A percentile compares a stretch with the other conserved stretches of the same genome.
Conservation (phyloP, 2,113 vertebrate genomes). For the Circaetus gallicus region DNA sequence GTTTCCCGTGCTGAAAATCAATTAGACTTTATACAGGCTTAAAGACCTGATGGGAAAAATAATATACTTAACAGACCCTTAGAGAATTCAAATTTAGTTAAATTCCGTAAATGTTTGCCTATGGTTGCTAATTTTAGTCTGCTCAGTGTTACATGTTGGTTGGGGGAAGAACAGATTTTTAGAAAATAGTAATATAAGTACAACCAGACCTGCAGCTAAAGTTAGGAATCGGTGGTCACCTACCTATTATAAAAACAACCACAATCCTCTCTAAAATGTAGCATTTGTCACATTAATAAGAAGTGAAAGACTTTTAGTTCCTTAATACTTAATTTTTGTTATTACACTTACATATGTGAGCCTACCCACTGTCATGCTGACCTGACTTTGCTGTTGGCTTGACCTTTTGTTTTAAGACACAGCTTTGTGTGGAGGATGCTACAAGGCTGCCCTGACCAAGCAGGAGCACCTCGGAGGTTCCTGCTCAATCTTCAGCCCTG, state of each 20-base stretch:
- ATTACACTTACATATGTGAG: accelerated
- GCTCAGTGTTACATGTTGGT: background rate
- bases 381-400: accelerated
- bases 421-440: background rate
- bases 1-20: constrained; percentile 5
- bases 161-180: background rate
- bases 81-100: constrained; percentile 44
- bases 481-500: no score
- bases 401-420: background rate
- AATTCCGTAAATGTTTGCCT: constrained; percentile 6
- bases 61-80: background rate
- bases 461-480: background rate
- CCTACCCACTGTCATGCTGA: background rate
- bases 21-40: background rate
- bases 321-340: background rate
- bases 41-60: background rate
- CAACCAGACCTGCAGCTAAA: background rate
- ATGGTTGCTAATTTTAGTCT: background rate
- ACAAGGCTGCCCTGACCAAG: background rate
- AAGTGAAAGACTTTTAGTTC: background rate
- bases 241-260: background rate
- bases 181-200: background rate
- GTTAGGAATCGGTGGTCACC: background rate
- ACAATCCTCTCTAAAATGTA: background rate
- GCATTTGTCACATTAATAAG: background rate